phyloP scores from a whole-genome alignment of 1,140 invertebrate genomes.

The Drosophila eugracilis region DNA sequence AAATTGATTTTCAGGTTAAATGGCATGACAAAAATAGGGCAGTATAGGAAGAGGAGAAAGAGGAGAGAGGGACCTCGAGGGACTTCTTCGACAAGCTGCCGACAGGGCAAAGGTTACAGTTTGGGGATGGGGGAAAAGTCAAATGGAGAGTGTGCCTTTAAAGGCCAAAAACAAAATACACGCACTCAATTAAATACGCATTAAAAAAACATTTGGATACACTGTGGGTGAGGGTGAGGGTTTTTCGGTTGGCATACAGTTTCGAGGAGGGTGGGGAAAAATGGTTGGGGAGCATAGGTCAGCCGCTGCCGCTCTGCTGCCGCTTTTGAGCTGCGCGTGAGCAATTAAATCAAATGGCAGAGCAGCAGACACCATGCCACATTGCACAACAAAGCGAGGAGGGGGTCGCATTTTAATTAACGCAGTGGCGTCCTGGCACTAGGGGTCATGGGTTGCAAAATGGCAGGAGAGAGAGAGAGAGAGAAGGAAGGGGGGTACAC shows the following conservation, averaged over 20 bases:
- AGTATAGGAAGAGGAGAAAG: not conserved
- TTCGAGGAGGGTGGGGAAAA: not conserved
- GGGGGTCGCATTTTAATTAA: conserved; percentile 68
- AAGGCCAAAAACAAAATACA: conserved; percentile 52
- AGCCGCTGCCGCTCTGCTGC: conserved; percentile 29
- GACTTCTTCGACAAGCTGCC: conserved; percentile 12
- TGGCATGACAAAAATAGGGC: conserved; percentile 61
- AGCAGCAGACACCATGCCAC: conserved; percentile 71
- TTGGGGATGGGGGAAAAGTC: conserved; percentile 28
- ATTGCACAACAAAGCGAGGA: conserved; percentile 62
- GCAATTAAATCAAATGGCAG: conserved; percentile 80
- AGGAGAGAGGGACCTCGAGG: not conserved
- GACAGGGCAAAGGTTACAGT: conserved; percentile 34
- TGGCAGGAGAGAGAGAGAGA: not conserved
- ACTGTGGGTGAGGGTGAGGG: conserved; percentile 2
- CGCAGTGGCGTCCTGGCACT: conserved; percentile 49
- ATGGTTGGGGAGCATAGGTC: conserved; percentile 1
- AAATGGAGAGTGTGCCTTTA: conserved; percentile 45
- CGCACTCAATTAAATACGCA: conserved; percentile 81
- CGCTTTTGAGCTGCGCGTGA: conserved; percentile 53
- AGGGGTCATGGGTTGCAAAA: not conserved
- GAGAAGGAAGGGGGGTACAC: conserved; percentile 11
- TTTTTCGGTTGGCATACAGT: not conserved
- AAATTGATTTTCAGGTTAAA: conserved; percentile 78
- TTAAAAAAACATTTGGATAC: conserved; percentile 76